Percentiles rank a stretch among this genome's conserved stretches.
Evolutionary conservation across 1,140 invertebrate genomes (phyloP).

Genomic region (Procambarus virginalis): DNA sequence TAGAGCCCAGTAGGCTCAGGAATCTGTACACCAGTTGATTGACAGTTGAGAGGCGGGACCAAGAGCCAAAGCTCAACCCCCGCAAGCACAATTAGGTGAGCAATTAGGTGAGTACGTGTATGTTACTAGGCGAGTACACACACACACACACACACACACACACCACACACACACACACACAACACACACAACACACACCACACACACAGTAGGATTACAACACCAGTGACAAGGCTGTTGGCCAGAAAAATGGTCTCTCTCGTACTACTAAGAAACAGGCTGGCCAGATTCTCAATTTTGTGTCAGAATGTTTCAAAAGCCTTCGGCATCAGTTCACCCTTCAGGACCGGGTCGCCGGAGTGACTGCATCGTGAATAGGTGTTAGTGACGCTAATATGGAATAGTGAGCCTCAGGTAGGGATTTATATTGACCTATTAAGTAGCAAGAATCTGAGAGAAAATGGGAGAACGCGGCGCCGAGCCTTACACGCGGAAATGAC

Average conservation of each 20-base stretch:
- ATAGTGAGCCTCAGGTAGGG: not conserved
- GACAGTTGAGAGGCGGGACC: too few relatives aligned
- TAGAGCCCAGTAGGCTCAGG: too few relatives aligned
- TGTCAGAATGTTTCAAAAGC: not conserved
- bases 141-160: too few relatives aligned
- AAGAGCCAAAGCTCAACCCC: too few relatives aligned
- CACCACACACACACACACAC: too few relatives aligned
- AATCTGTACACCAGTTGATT: too few relatives aligned
- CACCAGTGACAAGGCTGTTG: not conserved
- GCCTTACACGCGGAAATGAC: constrained; percentile 4
- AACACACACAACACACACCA: not conserved
- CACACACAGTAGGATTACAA: not conserved
- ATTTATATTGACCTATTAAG: not conserved
- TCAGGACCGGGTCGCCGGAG: not conserved
- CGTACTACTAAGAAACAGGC: not conserved
- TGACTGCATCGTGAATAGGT: not conserved
- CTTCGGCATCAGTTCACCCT: not conserved
- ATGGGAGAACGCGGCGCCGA: not conserved
- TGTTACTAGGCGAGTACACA: too few relatives aligned
- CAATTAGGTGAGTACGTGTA: too few relatives aligned
- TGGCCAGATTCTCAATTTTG: not conserved
- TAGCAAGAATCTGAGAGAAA: not conserved
- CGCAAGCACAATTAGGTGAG: too few relatives aligned
- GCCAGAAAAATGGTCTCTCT: not conserved
- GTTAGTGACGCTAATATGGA: not conserved